phyloP scores from a whole-genome alignment of 1,140 invertebrate genomes.

The Holotrichia oblita region DNA sequence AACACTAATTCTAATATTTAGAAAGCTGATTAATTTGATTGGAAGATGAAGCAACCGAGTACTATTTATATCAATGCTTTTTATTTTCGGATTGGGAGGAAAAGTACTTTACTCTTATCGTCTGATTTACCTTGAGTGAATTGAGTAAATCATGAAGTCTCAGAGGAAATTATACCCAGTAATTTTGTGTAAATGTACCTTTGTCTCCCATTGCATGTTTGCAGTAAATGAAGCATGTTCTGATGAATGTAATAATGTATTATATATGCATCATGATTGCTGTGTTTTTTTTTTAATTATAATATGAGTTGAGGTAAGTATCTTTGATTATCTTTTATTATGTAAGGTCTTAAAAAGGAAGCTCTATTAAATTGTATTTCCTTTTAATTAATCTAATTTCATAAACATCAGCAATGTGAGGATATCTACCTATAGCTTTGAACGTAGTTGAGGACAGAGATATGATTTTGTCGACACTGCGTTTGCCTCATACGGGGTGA shows the following conservation, averaged over 20 bases:
- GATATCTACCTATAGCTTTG: too few relatives aligned
- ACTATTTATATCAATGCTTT: not conserved
- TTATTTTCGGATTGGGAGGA: not conserved
- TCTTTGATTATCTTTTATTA: not conserved
- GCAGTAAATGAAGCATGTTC: not conserved
- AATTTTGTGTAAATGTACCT: not conserved
- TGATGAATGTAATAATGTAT: not conserved
- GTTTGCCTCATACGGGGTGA: too few relatives aligned
- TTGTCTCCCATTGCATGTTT: not conserved
- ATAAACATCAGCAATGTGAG: too few relatives aligned
- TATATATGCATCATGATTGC: slow-evolving; percentile 1
- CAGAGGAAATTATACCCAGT: too few relatives aligned
- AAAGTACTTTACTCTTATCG: not conserved
- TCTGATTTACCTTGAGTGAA: too few relatives aligned
- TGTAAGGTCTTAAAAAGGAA: too few relatives aligned
- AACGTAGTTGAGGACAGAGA: too few relatives aligned
- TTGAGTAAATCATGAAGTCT: too few relatives aligned
- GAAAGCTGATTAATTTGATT: not conserved
- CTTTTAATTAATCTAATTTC: too few relatives aligned
- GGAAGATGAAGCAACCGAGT: not conserved
- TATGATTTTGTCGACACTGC: too few relatives aligned
- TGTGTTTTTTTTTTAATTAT: not conserved
- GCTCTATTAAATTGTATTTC: too few relatives aligned
- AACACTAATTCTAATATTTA: not conserved
- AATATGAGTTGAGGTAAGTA: not conserved